Evolutionary conservation across 2,113 vertebrate genomes (phyloP).

Genomic region (Daubentonia madagascariensis): DNA sequence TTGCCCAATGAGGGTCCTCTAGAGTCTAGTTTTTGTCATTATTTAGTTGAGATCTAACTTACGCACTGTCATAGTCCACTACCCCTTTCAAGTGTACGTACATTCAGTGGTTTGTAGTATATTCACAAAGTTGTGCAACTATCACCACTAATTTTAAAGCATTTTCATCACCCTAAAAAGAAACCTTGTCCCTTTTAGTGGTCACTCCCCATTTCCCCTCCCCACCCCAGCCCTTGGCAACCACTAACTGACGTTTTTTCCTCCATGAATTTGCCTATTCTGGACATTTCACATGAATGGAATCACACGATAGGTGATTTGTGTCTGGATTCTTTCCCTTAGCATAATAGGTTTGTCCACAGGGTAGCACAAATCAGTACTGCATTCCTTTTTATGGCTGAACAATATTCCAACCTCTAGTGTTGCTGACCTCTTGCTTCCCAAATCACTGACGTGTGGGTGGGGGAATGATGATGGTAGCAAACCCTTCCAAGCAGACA

Average conservation of each 20-base stretch:
- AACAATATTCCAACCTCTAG: neutral
- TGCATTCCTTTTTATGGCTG: neutral
- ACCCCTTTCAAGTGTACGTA: neutral
- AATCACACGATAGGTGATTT: neutral
- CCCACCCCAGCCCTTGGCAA: rapidly evolving
- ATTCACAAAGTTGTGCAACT: neutral
- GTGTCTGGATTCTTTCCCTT: neutral
- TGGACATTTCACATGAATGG: neutral
- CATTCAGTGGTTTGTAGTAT: too few species aligned
- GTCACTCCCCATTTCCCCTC: rapidly evolving
- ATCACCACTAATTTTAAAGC: neutral
- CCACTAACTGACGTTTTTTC: too few species aligned
- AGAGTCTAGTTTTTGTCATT: neutral
- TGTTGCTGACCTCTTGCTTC: neutral
- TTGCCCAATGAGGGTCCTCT: neutral
- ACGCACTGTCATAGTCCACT: neutral
- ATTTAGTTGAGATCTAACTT: neutral
- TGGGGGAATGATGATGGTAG: rapidly evolving
- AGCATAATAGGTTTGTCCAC: neutral
- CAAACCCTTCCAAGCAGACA: neutral
- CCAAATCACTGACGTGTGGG: neutral
- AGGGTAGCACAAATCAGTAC: neutral
- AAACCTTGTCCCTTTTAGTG: neutral
- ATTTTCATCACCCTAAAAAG: neutral
- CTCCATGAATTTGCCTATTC: neutral